Base-by-base conservation (phyloP, 1,140 invertebrate species). In the Drosophila rufa region DNA sequence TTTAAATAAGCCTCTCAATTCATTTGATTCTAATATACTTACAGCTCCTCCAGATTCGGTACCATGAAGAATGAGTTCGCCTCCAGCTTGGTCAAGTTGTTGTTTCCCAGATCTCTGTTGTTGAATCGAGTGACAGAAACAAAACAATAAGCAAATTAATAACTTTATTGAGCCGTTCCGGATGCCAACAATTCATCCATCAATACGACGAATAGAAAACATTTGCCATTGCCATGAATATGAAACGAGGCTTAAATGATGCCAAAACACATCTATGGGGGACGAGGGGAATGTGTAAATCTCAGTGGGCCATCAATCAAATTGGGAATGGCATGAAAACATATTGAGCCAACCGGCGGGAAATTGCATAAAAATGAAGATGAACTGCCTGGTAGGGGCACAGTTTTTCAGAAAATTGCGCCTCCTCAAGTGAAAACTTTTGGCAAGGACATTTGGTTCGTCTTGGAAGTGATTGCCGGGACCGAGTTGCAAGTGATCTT, bases 1-100 rank as follows among this genome's bases (percentile, higher is more conserved):
- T 42, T 25, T 15, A 30, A 5, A 19, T 1, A 17, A 15, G 12
- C 38, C n/a, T 12, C n/a, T 8, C 7, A 9, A 5, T 57, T 12
- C 8, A n/a, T 15, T 25, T 12, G 4, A 22, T 30, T 56, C 40
- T 45, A 43, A 45, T 47, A 65, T 89, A 94, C 94, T 94, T 91
- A 94, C 94, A 94, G 80, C 87, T 94, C 94, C 85, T 94, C 94
- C 27, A 94, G 82, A 67, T 92, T 80, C 15, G 92, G 89, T 42
- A 93, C 91, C 73, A 91, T 90, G 38, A 83, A 87, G 79, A 94
- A 94, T 65, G 93, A 93, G 68, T 92, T 81, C 36, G 93, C 91
- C 57, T 92, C 91, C 75, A 94, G 75, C 56, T 92, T 92, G 47
- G 94, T 93, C 45, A 94, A 93, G 64, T 94, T 94, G 77, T 94